Percentiles rank a stretch among this genome's conserved stretches.
Evolutionary conservation across 1,140 invertebrate species (phyloP).

Genomic region (Heliconius melpomene): DNA sequence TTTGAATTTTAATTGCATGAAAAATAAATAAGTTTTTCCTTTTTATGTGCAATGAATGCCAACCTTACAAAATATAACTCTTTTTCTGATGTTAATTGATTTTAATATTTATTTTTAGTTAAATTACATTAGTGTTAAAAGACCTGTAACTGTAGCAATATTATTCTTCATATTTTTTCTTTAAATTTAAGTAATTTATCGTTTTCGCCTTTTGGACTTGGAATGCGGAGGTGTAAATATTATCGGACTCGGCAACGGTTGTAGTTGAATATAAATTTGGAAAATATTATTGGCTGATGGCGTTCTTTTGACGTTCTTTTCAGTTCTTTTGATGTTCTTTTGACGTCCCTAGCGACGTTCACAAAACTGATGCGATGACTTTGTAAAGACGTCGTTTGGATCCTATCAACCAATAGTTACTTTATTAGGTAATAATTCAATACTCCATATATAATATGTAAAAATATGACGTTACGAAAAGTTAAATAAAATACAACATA

Average conservation of each 20-base stretch:
- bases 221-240: constrained; percentile 60
- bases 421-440: constrained; percentile 56
- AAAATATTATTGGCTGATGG: constrained; percentile 44
- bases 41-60: background rate
- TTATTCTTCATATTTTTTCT: background rate
- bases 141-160: background rate
- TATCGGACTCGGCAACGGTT: constrained; percentile 49
- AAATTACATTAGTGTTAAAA: background rate
- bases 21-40: background rate
- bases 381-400: constrained; percentile 39
- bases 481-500: constrained; percentile 59
- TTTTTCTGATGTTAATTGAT: background rate
- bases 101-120: background rate
- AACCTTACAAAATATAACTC: background rate
- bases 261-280: constrained; percentile 58
- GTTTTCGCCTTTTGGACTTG: constrained; percentile 17
- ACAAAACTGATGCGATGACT: constrained; percentile 32
- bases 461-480: constrained; percentile 66
- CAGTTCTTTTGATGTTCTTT: background rate
- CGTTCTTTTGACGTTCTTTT: constrained; percentile 17
- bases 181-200: constrained; percentile 1
- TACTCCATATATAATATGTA: constrained; percentile 74
- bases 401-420: constrained; percentile 44
- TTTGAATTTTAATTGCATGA: too few species aligned
- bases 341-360: background rate